Evolutionary conservation across 2,888 invertebrate genomes (phyloP), one percentile per base, ranked within the genome.

Genomic region (Apodemia duryi): DNA sequence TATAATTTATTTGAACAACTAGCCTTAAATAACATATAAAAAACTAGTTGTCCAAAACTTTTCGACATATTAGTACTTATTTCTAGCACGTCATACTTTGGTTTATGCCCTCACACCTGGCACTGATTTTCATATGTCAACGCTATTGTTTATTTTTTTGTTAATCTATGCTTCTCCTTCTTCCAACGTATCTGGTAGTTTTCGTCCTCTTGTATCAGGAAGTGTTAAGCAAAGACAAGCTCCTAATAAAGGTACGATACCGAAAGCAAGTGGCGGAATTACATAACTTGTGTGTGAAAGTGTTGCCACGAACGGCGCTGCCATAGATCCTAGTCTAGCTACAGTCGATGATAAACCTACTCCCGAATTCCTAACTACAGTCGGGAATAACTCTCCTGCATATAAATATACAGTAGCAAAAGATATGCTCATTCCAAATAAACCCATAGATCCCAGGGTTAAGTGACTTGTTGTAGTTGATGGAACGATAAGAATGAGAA

Each of bases 341-440:
- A 95, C 94, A 90, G 97, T 96, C 0, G 97, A 98, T 41, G 97
- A 95, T 3, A 96, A 91, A 0, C 98, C 98, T 66, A 98, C 95
- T 0, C 97, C 98, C 54, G 96, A 95, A 77, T 97, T 98, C 43
- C 98, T 93, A 0, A 97, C 95, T 2, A 97, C 95, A 0, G 98
- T 98, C 0, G 98, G 98, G 81, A 97, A 98, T 13, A 97, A 82
- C 85, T 98, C 98, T 0, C 97, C 97, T 0, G 96, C 96, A 82
- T 96, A 98, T 21, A 98, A 93, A 81, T 98, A 98, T 5, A 96
- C 96, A 2, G 96, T 96, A 1, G 97, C 96, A 79, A 98, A 98
- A 1, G 95, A 94, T 57, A 97, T 94, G 21, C 96, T 95, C 83
- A 96, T 94, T 11, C 97, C 96, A 77, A 96, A 95, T 69, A 97